Evolutionary conservation across 2,888 invertebrate genomes (phyloP), one percentile per base, ranked within the genome.

Genomic region (Rapana venosa): DNA sequence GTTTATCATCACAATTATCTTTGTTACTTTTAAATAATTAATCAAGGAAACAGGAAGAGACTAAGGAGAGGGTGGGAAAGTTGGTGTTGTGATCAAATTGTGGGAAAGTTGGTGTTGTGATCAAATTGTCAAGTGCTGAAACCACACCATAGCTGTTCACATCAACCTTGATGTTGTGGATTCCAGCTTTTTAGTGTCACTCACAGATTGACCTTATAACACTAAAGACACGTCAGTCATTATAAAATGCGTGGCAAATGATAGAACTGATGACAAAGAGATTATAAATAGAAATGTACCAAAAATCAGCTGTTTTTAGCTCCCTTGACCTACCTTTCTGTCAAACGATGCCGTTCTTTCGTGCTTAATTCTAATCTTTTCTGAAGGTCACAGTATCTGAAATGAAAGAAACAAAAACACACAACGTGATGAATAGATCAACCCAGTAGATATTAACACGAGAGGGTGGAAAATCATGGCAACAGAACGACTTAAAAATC

Each of bases 361-460:
- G 86, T 35, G 58, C 30, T 32, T 66, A 8, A 30, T 8, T 32
- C 61, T 35, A 86, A 35, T 66, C 26, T 86, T 66, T 86, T 58
- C 58, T 86, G 61, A 32, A 86, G 32, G 20, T 86, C 61, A 22
- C 58, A 66, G 61, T 86, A 86, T 35, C 86, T 86, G 86, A 66
- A 86, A 86, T 66, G 35, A 32, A 86, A 32, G 47, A 81, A 66
- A 35, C 13, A 61, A 26, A 35, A 66, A 11, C 32, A 35, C 22
- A 15, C 22, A 35, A 86, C 17, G 15, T 32, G 20, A 66, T 13
- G n/a, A 13, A 2, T 13, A 8, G 2, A 22, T 77, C 30, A 77
- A 26, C 8, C 0, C 77, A 30, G 13, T 1, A 13, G 77, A 22
- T 77, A 13, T 13, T 77, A 22, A 35, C 17, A 35, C 32, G 36